Base-by-base conservation (phyloP, 2,797 vertebrate species). In the Lophotriccus pileatus region DNA sequence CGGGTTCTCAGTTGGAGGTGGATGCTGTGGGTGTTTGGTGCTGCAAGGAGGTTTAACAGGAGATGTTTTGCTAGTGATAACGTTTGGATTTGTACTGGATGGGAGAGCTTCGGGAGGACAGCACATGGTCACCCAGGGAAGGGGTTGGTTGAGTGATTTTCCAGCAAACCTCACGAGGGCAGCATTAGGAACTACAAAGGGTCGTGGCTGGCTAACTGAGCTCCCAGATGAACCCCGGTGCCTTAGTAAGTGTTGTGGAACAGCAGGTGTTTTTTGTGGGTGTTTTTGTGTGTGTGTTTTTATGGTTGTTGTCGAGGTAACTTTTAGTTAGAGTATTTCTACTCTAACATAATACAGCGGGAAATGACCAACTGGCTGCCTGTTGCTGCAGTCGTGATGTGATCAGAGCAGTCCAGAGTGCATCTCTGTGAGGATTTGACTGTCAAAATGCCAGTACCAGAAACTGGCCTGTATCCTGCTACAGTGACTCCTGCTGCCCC, bases 111-210 rank as follows among this genome's bases (percentile, higher is more conserved):
- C 6, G 10, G 77, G 43, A 70, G 79, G 52, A 21, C 13, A 20
- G 44, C 55, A 79, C 41, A 0, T 23, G 72, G 76, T 95, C 84
- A 68, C 86, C 95, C 50, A 86, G 91, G 87, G 83, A 83, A 36
- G 78, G 36, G 63, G 72, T 37, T 24, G 24, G 25, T 53, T 66
- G 85, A 95, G 74, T 53, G 66, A 32, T 87, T 94, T 95, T 90
- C 89, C 62, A 75, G 90, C 81, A 91, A 90, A 84, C 97, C 94
- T 89, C 94, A 41, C 1, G 94, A 89, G 95, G 94, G 90, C 95
- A 85, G 92, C 34, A 7, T 91, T 89, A 83, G 21, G 78, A 95
- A 62, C 43, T 69, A 47, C 37, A 75, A 50, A 64, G n/a, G 28
- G 9, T 36, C 22, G 16, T 21, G 21, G 30, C 60, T 73, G 41